These are phyloP conservation scores for Penelope pileata DNA, from an alignment of 2,113 vertebrate genomes.

Conservation along the genomic window DNA sequence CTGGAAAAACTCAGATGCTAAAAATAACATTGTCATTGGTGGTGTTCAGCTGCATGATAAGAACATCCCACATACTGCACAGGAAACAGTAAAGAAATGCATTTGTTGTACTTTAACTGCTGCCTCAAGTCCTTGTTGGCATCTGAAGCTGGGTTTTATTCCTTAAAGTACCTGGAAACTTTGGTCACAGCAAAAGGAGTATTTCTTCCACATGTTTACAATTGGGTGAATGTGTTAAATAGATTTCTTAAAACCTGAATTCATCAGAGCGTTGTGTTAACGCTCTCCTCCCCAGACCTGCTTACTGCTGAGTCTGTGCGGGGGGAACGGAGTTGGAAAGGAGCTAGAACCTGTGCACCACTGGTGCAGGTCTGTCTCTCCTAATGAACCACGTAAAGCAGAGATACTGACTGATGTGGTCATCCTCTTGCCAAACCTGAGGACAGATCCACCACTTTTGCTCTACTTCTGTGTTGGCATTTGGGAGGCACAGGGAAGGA, in stretches of 20 bases:
- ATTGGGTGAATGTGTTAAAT: background rate
- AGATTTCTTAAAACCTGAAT: background rate
- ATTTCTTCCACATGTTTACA: background rate
- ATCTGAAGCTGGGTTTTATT: background rate
- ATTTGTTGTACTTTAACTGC: background rate
- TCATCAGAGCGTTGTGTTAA: background rate
- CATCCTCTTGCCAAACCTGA: background rate
- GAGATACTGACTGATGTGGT: background rate
- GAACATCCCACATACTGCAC: background rate
- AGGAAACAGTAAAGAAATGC: background rate
- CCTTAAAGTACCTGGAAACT: background rate
- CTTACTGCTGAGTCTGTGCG: fast-evolving
- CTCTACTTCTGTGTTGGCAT: background rate
- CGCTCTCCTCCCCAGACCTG: background rate
- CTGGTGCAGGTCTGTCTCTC: background rate
- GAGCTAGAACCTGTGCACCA: background rate
- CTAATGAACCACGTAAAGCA: background rate
- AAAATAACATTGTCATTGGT: background rate
- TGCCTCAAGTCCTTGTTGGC: background rate
- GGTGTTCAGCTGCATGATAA: background rate
- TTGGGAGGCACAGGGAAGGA: background rate
- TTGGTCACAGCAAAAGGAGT: background rate
- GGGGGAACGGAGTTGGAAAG: background rate
- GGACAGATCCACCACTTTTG: background rate
- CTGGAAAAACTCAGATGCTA: background rate